Conservation (phyloP, 2,113 vertebrate genomes). For the Syrrhaptes paradoxus region DNA sequence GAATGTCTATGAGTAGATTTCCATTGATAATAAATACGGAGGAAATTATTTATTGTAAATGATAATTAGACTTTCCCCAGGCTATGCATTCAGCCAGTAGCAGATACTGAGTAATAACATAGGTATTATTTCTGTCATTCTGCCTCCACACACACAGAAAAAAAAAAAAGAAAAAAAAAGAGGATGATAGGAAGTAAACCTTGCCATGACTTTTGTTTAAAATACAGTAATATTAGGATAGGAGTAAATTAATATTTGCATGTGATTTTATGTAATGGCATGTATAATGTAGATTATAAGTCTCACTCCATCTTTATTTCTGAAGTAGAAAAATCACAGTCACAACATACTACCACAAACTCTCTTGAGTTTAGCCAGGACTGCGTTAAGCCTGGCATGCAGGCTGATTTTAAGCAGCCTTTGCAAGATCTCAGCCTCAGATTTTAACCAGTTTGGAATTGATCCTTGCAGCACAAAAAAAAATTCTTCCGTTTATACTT, state of each 20-base stretch:
- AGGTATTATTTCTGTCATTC: not conserved
- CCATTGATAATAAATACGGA: slow-evolving; percentile 46
- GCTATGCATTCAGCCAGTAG: slow-evolving; percentile 1
- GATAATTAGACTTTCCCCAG: slow-evolving; percentile 39
- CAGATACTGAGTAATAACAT: slow-evolving; percentile 6
- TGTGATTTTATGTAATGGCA: not conserved
- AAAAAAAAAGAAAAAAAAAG: not conserved
- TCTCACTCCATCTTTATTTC: not conserved
- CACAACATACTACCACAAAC: not conserved
- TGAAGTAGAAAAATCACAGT: not conserved
- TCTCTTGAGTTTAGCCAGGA: not conserved
- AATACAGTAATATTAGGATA: not conserved
- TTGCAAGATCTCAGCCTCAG: not conserved
- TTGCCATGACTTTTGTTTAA: not conserved
- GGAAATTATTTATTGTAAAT: slow-evolving; percentile 65
- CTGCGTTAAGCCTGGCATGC: not conserved
- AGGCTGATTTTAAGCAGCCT: not conserved
- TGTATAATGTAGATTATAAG: not conserved
- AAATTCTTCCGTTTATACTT: not conserved
- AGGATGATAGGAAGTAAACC: not conserved
- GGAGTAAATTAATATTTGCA: not conserved
- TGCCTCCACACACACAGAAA: not conserved
- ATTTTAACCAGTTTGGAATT: slow-evolving; percentile 32
- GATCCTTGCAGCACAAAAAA: not conserved
- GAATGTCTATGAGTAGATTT: slow-evolving; percentile 40